Evolutionary conservation across 2,113 vertebrate species (phyloP).

Genomic region (Pseudonaja textilis): DNA sequence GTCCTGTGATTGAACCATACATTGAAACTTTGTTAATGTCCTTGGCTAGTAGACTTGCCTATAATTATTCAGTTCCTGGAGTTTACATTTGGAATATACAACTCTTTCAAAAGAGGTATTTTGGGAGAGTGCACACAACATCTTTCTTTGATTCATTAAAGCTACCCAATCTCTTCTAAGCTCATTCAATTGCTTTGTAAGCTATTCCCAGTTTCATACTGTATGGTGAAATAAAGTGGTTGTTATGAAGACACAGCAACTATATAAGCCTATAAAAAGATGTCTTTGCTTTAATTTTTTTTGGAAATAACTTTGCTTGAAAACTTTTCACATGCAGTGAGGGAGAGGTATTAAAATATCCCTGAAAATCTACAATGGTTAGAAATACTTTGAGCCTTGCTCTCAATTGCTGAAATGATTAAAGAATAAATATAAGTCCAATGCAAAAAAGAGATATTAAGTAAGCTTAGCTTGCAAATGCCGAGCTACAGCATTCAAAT

Average conservation of each 20-base stretch:
- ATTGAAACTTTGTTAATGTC: background rate
- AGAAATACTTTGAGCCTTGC: background rate
- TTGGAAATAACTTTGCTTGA: background rate
- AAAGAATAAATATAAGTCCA: background rate
- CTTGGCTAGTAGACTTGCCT: too few relatives aligned
- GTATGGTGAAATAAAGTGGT: background rate
- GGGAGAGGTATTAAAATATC: background rate
- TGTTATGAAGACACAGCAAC: background rate
- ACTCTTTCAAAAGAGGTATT: background rate
- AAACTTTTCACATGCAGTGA: background rate
- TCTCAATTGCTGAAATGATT: background rate
- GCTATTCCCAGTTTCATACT: background rate
- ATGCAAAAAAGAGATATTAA: background rate
- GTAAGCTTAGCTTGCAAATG: slow-evolving; percentile 25
- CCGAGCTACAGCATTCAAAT: slow-evolving; percentile 28
- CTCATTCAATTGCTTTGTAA: background rate
- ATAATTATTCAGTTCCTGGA: background rate
- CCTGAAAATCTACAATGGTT: background rate
- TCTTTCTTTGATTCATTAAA: background rate
- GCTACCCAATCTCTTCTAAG: background rate
- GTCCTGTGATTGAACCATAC: too few relatives aligned
- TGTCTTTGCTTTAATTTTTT: background rate
- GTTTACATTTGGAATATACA: background rate
- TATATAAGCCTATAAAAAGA: background rate
- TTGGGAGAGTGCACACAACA: background rate